Evolutionary conservation across 2,113 vertebrate genomes (phyloP).

Genomic region (Alligator sinensis): DNA sequence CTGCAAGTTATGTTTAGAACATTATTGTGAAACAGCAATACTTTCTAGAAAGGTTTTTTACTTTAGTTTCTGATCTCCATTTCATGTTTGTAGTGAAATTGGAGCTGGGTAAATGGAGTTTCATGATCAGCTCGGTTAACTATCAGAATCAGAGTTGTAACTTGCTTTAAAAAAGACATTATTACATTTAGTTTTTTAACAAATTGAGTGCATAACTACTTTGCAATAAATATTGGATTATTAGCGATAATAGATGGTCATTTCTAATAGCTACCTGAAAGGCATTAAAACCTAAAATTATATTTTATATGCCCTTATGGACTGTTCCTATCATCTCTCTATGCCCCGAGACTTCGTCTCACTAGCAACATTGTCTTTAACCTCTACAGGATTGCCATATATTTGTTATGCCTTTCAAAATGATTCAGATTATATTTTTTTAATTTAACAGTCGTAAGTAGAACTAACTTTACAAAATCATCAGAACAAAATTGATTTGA

Average conservation of each 20-base stretch:
- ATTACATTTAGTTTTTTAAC: background rate
- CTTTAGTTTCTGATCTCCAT: background rate
- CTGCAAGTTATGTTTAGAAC: background rate
- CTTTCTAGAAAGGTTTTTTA: background rate
- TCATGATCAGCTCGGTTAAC: background rate
- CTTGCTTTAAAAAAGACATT: background rate
- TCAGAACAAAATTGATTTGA: no score
- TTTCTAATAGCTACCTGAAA: background rate
- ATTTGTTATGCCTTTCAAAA: background rate
- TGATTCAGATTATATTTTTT: background rate
- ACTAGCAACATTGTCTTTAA: background rate
- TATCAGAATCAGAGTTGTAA: background rate
- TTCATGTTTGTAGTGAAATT: background rate
- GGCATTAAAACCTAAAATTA: background rate
- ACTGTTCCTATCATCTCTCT: background rate
- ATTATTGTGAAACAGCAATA: background rate
- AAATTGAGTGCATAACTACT: background rate
- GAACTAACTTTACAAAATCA: no score
- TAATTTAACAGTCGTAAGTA: background rate
- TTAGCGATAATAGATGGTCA: background rate
- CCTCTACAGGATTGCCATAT: background rate
- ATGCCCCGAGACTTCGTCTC: background rate
- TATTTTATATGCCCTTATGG: background rate
- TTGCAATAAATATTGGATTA: background rate
- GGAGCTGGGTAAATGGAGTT: background rate